Evolutionary conservation across 2,797 vertebrate genomes (phyloP).

Genomic region (Champsocephalus gunnari): DNA sequence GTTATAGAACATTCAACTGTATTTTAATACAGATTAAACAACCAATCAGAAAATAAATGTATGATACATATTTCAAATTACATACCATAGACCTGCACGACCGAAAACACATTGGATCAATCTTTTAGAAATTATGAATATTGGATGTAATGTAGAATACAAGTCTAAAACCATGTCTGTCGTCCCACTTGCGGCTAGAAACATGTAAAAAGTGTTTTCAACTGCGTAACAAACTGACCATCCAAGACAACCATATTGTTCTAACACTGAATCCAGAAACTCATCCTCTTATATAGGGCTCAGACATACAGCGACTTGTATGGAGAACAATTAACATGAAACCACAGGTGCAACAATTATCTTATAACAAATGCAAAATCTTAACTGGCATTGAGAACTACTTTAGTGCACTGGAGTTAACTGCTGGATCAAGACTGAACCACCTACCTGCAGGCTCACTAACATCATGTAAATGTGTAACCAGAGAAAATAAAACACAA

Average conservation of each 20-base stretch:
- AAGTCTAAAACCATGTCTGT: no score
- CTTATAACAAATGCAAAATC: neutral
- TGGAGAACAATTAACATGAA: no score
- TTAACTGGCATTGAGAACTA: neutral
- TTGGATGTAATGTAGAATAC: no score
- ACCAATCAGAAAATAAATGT: neutral
- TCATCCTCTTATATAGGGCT: no score
- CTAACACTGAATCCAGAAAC: neutral
- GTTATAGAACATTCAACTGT: no score
- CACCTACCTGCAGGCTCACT: neutral
- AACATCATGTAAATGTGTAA: constrained; percentile 61
- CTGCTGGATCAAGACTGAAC: constrained; percentile 10
- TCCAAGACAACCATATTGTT: neutral
- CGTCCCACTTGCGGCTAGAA: no score
- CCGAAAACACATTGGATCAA: neutral
- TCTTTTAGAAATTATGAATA: neutral
- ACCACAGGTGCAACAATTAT: neutral
- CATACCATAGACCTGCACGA: neutral
- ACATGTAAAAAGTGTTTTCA: neutral
- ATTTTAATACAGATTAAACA: neutral
- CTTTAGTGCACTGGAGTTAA: neutral
- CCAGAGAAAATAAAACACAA: constrained; percentile 29
- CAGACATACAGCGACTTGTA: no score
- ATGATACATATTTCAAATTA: neutral
- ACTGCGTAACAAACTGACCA: constrained; percentile 4